Evolutionary conservation across 37 sponge, comb jelly and placozoan species (phyloP), one percentile per base, ranked within the genome.

Genomic region (Bolinopsis microptera): DNA sequence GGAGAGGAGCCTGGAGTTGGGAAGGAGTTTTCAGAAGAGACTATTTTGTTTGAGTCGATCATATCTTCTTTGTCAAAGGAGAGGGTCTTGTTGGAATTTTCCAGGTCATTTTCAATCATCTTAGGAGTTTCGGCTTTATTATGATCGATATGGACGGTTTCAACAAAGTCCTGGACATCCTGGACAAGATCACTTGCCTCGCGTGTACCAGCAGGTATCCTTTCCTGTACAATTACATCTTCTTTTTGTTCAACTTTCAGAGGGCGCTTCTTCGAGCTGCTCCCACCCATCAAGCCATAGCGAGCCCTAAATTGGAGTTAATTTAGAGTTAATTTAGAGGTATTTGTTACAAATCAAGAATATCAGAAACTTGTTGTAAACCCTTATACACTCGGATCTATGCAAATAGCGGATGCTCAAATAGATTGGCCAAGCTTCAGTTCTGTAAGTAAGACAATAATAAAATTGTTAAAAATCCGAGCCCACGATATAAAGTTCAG

Each of bases 281-380:
- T 32, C 1, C 36, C 80, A 35, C 80, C 80, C 80, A 77, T 77
- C 80, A 77, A 77, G 80, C 80, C 80, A 77, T 77, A 22, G 35
- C 36, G 74, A 28, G 31, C 36, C 36, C 27, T n/a, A n/a, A n/a
- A n/a, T n/a, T n/a, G n/a, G n/a, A n/a, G n/a, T n/a, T n/a, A n/a
- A n/a, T n/a, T n/a, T n/a, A n/a, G n/a, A n/a, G n/a, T n/a, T n/a
- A n/a, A n/a, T n/a, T n/a, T n/a, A n/a, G n/a, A n/a, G n/a, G n/a
- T n/a, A n/a, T n/a, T n/a, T n/a, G n/a, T n/a, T n/a, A n/a, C n/a
- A n/a, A n/a, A n/a, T n/a, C n/a, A n/a, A n/a, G n/a, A n/a, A n/a
- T n/a, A n/a, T n/a, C n/a, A n/a, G n/a, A n/a, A n/a, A n/a, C n/a
- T n/a, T n/a, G n/a, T n/a, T n/a, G n/a, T n/a, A n/a, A n/a, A n/a